These are phyloP conservation scores for Montipora cactus DNA, from an alignment of 64 coral and sea anemone genomes.

Conservation along the genomic window DNA sequence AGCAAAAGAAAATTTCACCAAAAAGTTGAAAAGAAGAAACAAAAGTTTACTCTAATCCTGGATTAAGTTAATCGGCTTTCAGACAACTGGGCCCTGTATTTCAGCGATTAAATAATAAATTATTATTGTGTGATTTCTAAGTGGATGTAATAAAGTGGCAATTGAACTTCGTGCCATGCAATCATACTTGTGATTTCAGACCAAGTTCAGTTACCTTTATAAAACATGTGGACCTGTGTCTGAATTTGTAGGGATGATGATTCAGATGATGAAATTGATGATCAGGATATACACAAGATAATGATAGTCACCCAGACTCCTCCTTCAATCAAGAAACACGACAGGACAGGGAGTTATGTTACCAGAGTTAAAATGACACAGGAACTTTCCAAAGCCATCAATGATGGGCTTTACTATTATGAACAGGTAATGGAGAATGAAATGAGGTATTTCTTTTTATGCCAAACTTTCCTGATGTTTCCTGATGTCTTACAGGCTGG, in stretches of 20 bases:
- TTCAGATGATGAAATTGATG: constrained; percentile 98
- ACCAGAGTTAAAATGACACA: constrained; percentile 93
- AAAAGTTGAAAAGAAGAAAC: too few relatives aligned
- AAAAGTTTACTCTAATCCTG: too few relatives aligned
- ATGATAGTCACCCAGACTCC: constrained; percentile 99
- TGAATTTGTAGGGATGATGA: constrained; percentile 87
- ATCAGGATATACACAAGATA: constrained; percentile 94
- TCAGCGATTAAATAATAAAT: too few relatives aligned
- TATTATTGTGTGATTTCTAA: too few relatives aligned
- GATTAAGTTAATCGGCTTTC: too few relatives aligned
- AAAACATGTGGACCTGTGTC: background rate
- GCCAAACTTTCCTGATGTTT: background rate
- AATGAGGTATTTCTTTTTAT: background rate
- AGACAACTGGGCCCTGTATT: too few relatives aligned
- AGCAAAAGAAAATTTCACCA: too few relatives aligned
- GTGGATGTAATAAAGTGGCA: too few relatives aligned
- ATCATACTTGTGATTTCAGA: too few relatives aligned
- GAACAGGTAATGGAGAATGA: constrained; percentile 69
- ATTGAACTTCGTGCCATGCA: too few relatives aligned
- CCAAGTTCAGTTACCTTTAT: too few relatives aligned
- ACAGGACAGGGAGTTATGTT: constrained; percentile 91
- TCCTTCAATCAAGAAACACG: constrained; percentile 92
- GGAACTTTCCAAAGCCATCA: constrained; percentile 93
- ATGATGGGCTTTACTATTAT: constrained; percentile 98
- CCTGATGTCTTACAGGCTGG: background rate